A percentile compares a stretch with the other conserved stretches of the same genome.
These are phyloP conservation scores for Coelinius sp. DNA, from an alignment of 2,888 invertebrate species.

Conservation along the genomic window DNA sequence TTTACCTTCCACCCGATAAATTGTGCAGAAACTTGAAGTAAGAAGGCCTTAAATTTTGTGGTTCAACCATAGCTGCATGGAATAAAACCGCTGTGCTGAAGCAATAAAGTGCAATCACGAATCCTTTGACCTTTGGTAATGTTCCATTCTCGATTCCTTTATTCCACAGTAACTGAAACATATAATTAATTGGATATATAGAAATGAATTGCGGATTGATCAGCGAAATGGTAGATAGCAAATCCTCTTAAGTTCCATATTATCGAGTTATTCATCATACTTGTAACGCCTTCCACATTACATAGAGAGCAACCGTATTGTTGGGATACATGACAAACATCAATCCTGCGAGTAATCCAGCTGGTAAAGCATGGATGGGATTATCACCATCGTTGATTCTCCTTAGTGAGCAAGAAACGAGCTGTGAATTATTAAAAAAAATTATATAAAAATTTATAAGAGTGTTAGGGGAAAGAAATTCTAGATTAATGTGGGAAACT, in stretches of 20 bases:
- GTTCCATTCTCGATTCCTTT: slow-evolving; percentile 78
- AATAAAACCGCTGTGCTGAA: slow-evolving; percentile 84
- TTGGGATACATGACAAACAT: slow-evolving; percentile 83
- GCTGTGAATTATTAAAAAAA: slow-evolving; percentile 69
- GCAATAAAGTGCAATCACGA: slow-evolving; percentile 81
- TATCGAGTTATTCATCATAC: slow-evolving; percentile 68
- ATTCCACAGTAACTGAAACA: slow-evolving; percentile 78
- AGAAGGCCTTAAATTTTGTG: slow-evolving; percentile 83
- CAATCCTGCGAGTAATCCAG: slow-evolving; percentile 80
- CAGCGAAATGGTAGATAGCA: too few species aligned
- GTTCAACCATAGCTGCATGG: slow-evolving; percentile 85
- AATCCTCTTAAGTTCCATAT: too few species aligned
- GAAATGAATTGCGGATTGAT: too few species aligned
- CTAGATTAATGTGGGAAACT: too few species aligned
- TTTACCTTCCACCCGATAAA: slow-evolving; percentile 80
- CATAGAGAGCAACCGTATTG: slow-evolving; percentile 84
- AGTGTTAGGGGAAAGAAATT: background rate
- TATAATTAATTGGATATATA: background rate
- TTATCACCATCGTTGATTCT: slow-evolving; percentile 76
- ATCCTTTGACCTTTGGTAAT: slow-evolving; percentile 80
- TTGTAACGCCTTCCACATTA: slow-evolving; percentile 87
- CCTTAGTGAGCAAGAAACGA: slow-evolving; percentile 78
- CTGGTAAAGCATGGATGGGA: slow-evolving; percentile 77
- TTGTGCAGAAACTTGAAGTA: slow-evolving; percentile 86
- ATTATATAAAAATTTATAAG: background rate